Evolutionary conservation across 2,113 vertebrate species (phyloP), one percentile per base, ranked within the genome.

Genomic region (Spilogale gracilis): DNA sequence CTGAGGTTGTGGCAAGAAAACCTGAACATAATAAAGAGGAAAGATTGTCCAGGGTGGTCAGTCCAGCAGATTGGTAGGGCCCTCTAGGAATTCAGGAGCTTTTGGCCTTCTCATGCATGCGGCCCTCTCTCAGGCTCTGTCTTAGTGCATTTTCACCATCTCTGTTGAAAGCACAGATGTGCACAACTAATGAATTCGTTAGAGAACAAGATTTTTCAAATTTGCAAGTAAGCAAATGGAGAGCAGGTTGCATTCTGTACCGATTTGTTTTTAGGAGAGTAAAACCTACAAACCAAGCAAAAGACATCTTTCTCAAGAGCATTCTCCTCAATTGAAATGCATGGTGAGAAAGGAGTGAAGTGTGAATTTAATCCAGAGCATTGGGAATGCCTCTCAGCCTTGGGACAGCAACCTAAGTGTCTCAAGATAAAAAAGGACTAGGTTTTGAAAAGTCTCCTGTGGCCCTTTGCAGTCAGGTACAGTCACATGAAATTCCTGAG

Each of bases 101-200:
- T 30, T 0, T 0, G 2, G 60, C 60, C 60, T 9, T 60, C 20
- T 61, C 3, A 67, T 32, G 18, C 65, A 52, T 5, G 38, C 27
- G 48, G 21, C 27, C 65, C 48, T 76, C 30, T 14, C 88, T 56
- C 60, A 38, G 74, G 0, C 4, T 94, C 95, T 82, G 87, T 12
- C 6, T 88, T 6, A 85, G 76, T 30, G 14, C 48, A 43, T 50
- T 54, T 48, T 89, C 27, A 69, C 32, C 71, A 14, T 85, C 97
- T 89, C 71, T 18, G 23, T 25, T 88, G 96, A 93, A 94, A 94
- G 97, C 48, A 95, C 27, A 79, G 52, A 45, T 23, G n/a, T 9
- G 20, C 50, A 30, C 6, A 30, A 67, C 56, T 48, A 32, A 82
- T 11, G 84, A 63, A 23, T 23, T 94, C 32, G 0, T 91, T 73